Percentiles rank a stretch among this genome's conserved stretches.
Evolutionary conservation across 2,797 vertebrate species (phyloP).

Genomic region (Anguilla anguilla): DNA sequence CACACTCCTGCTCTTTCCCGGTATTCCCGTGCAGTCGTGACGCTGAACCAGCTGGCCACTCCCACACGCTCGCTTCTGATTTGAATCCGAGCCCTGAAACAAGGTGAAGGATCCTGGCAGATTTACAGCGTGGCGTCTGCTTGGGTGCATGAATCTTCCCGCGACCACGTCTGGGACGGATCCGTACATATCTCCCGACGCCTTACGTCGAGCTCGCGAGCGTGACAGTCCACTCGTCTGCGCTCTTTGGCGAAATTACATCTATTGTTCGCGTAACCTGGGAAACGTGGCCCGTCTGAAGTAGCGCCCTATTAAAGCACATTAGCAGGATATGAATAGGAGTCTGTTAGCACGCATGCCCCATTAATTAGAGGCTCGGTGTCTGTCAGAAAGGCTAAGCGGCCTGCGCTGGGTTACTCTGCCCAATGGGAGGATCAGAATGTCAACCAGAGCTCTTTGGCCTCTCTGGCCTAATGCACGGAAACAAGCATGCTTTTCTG

Average conservation of each 20-base stretch:
- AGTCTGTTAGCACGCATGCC: slow-evolving; percentile 53
- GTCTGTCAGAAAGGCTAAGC: slow-evolving; percentile 26
- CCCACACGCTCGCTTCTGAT: background rate
- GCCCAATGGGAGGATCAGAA: background rate
- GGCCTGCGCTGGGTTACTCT: background rate
- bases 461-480: background rate
- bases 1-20: background rate
- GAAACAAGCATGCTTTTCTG: background rate
- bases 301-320: slow-evolving; percentile 50
- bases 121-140: background rate
- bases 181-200: background rate
- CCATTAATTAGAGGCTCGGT: slow-evolving; percentile 45
- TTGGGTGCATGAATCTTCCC: background rate
- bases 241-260: slow-evolving; percentile 34
- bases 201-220: background rate
- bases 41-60: background rate
- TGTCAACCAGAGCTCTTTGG: background rate
- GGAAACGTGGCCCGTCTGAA: slow-evolving; percentile 48
- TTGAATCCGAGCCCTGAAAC: background rate
- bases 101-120: slow-evolving; percentile 6
- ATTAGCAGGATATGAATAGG: slow-evolving; percentile 60
- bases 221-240: slow-evolving; percentile 29
- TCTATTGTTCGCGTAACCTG: slow-evolving; percentile 46
- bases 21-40: background rate
- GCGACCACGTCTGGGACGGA: background rate